Evolutionary conservation across 2,113 vertebrate genomes (phyloP).

Genomic region (Scytalopus superciliaris): DNA sequence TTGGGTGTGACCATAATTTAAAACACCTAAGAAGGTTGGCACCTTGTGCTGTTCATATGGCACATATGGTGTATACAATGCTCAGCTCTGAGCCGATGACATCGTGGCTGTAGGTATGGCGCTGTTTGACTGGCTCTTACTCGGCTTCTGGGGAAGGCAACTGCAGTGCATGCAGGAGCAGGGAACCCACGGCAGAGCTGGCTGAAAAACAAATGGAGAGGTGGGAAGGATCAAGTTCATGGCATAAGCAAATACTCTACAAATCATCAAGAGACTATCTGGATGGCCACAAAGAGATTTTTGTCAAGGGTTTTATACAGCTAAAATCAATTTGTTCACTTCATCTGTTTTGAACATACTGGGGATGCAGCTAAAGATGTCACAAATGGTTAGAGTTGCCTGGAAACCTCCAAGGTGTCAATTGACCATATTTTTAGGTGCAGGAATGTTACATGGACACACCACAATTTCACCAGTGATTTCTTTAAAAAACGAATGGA

Average conservation of each 20-base stretch:
- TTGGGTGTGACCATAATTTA: not conserved
- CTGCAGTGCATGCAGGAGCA: not conserved
- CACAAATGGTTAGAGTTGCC: constrained; percentile 84
- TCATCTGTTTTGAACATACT: constrained; percentile 74
- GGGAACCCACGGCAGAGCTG: constrained; percentile 12
- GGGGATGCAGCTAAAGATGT: constrained; percentile 75
- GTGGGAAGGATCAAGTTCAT: constrained; percentile 59
- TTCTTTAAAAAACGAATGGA: constrained; percentile 80
- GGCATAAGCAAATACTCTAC: constrained; percentile 64
- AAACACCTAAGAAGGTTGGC: not conserved
- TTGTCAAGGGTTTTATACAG: constrained; percentile 74
- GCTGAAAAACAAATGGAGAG: constrained; percentile 44
- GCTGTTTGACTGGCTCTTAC: not conserved
- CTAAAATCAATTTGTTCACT: constrained; percentile 83
- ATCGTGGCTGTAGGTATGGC: not conserved
- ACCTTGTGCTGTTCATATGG: not conserved
- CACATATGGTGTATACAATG: not conserved
- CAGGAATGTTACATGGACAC: constrained; percentile 76
- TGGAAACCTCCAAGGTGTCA: constrained; percentile 81
- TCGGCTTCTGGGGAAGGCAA: not conserved
- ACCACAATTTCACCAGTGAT: constrained; percentile 77
- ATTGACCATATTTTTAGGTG: constrained; percentile 82
- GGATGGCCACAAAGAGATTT: constrained; percentile 74
- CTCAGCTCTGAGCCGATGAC: not conserved
- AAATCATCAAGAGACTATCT: constrained; percentile 77